Conservation (phyloP, 2,888 invertebrate genomes). For the Zelleria hepariella region DNA sequence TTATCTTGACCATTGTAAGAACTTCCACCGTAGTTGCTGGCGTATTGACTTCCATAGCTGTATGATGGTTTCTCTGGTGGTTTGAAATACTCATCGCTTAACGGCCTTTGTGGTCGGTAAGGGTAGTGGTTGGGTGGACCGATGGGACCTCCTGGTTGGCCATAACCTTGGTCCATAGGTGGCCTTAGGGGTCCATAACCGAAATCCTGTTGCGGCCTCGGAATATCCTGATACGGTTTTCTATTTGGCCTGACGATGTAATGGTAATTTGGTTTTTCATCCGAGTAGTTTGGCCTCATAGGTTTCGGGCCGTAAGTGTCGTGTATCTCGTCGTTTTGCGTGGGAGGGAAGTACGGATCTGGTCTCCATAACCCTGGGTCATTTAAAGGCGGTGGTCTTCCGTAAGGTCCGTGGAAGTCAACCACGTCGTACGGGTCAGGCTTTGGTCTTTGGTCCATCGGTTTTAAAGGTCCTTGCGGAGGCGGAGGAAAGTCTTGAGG, state of each 20-base stretch:
- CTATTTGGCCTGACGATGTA: slow-evolving; percentile 49
- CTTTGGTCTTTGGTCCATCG: slow-evolving; percentile 21
- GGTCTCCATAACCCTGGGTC: slow-evolving; percentile 26
- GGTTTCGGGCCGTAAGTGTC: slow-evolving; percentile 32
- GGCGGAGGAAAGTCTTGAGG: slow-evolving; percentile 45
- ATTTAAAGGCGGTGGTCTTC: slow-evolving; percentile 16
- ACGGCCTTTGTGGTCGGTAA: slow-evolving; percentile 27
- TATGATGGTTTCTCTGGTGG: slow-evolving; percentile 34
- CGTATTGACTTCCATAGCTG: slow-evolving; percentile 40
- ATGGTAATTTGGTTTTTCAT: slow-evolving; percentile 43
- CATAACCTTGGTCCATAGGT: slow-evolving; percentile 21
- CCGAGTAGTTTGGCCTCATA: slow-evolving; percentile 19
- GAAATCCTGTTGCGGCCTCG: slow-evolving; percentile 18
- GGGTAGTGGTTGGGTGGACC: slow-evolving; percentile 25
- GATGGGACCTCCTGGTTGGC: slow-evolving; percentile 21
- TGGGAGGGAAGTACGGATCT: slow-evolving; percentile 28
- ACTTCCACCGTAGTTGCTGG: slow-evolving; percentile 40
- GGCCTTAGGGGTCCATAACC: slow-evolving; percentile 18
- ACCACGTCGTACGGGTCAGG: slow-evolving; percentile 39
- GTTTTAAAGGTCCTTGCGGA: slow-evolving; percentile 24
- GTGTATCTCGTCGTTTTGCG: slow-evolving; percentile 25
- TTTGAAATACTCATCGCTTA: slow-evolving; percentile 17
- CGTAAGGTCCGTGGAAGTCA: slow-evolving; percentile 37
- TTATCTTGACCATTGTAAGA: slow-evolving; percentile 33
- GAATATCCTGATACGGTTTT: slow-evolving; percentile 31